Base-by-base conservation (phyloP, 2,113 vertebrate species). In the Dasypus novemcinctus region DNA sequence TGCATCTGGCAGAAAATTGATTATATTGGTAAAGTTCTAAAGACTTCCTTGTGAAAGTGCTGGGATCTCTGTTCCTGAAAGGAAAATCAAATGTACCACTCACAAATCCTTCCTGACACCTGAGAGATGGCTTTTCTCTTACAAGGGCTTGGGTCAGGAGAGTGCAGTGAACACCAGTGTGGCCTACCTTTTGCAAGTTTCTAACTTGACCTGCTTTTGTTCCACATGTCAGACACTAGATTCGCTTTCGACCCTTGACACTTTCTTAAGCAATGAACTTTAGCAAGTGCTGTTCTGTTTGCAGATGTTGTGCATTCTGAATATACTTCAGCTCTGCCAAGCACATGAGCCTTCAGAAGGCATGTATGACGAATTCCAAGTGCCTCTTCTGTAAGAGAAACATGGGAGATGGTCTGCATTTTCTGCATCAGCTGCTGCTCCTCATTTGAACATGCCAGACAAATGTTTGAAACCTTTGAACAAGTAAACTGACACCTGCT, bases 101-200 rank as follows among this genome's bases (percentile, higher is more conserved):
- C 96, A 78, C 25, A 88, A 97, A 97, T 98, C 97, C 59, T 81
- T 95, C 96, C 86, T 97, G 97, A 97, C 94, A 97, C 31, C 92
- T 94, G 54, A 76, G 93, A 96, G 92, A 64, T 33, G 14, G 74
- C 90, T 76, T 72, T 27, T 96, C 86, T 97, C 36, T 92, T 98
- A 98, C 94, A 97, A 95, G 76, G 96, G 72, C 96, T 97, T 97
- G 74, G 89, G 87, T 76, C 93, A 95, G 95, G 68, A 97, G 94
- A 57, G 18, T 57, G 95, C 96, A 90, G 95, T 93, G 95, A 97
- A 91, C 90, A 95, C 85, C 76, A 76, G 82, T 75, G 79, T 71
- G 83, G 85, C 87, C 59, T 66, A 90, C 59, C 41, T 68, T 91
- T 86, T 36, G 68, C 84, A 5, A 71, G 81, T 78, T 59, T 79